Evolutionary conservation across 2,888 invertebrate genomes (phyloP), one percentile per base, ranked within the genome.

Genomic region (Perithous albicinctus): DNA sequence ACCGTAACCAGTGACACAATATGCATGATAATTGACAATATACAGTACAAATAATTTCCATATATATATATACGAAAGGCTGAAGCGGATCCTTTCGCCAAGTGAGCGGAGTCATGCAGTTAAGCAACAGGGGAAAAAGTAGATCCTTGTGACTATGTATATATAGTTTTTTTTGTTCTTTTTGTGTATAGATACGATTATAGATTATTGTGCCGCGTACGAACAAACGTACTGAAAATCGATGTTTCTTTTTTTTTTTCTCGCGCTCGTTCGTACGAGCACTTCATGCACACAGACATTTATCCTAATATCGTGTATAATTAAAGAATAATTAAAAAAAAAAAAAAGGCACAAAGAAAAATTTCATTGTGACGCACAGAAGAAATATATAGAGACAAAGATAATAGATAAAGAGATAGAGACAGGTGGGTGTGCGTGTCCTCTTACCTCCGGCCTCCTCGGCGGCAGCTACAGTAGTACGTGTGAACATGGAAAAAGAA

Each of bases 381-480:
- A 66, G 15, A 73, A 48, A 48, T 54, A 38, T 51, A 32, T 12
- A 78, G 10, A 43, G 56, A 41, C 6, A 72, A 32, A 51, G 51
- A 48, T 12, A 66, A 54, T 66, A 48, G 61, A 67, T 15, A 72
- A 29, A 72, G 67, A 61, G 43, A 56, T 8, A 63, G 29, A 64
- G 64, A 79, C 48, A 76, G 80, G 78, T 78, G 82, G 76, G 83
- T 83, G 82, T 86, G 86, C 85, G 86, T 85, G 85, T 84, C 82
- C 63, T 91, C 96, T 94, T 96, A 97, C 97, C 97, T 97, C 97
- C 92, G 97, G 97, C 94, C 96, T 96, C 94, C 97, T 95, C 93
- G 97, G 96, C 93, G 97, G 97, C 94, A 96, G 95, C 97, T 97
- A 92, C 92, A 91, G 92, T 74, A 78, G 81, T 92, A 90, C 93